Evolutionary conservation across 1,140 invertebrate species (phyloP), one percentile per base, ranked within the genome.

Genomic region (Chymomyza costata): DNA sequence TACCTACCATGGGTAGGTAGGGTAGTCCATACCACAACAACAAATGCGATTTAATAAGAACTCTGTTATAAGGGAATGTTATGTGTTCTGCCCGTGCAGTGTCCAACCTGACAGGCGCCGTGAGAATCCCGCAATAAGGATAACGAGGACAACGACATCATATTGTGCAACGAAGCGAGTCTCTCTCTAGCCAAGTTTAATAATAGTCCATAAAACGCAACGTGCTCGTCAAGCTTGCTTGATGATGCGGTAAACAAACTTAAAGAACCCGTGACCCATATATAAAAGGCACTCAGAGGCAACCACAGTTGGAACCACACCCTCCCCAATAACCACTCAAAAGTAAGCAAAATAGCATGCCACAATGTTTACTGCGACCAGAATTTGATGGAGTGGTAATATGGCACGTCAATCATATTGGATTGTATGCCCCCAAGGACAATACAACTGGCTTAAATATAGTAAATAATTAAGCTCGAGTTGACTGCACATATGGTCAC

Each of bases 221-320:
- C 31, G 30, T 15, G 46, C 54, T 6, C 16, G 37, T 7, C 16
- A n/a, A 17, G 15, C 11, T 46, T 30, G 28, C 10, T 35, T 43
- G 47, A 21, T 51, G 55, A 52, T 50, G 70, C 39, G 61, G 70
- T 74, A 78, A 74, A 74, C 65, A 70, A 74, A 78, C 71, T 54
- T 62, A 49, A 65, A 58, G 65, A 45, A 34, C 65, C 49, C 61
- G 56, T 76, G 70, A 74, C 70, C 70, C 52, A 74, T 62, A 62
- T 74, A 73, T 10, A 56, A 16, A 17, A 10, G 18, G 13, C 66
- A 50, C 50, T 39, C 46, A n/a, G n/a, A n/a, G n/a, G n/a, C n/a
- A n/a, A n/a, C n/a, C n/a, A n/a, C n/a, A n/a, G n/a, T n/a, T n/a
- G n/a, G n/a, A n/a, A n/a, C n/a, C n/a, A n/a, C n/a, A n/a, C n/a